phyloP scores from a whole-genome alignment of 2,797 vertebrate genomes.

The Danio tinwini region DNA sequence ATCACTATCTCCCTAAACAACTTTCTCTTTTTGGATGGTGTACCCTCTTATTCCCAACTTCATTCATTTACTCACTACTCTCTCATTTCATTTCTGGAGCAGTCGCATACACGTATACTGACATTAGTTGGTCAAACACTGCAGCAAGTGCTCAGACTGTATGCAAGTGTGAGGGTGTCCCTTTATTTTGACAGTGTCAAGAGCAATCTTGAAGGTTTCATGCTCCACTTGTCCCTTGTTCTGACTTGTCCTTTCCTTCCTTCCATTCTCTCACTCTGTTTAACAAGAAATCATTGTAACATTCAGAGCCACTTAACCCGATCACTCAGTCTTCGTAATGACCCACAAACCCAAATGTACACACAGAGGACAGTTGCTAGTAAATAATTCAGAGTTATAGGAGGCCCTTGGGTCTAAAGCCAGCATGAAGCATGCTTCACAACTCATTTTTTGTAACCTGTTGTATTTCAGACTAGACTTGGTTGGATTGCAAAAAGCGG shows the following conservation, averaged over 20 bases:
- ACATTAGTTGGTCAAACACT: constrained; percentile 39
- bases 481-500: background rate
- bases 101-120: background rate
- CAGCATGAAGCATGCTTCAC: background rate
- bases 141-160: background rate
- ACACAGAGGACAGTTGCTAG: background rate
- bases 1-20: background rate
- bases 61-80: background rate
- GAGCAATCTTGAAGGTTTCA: constrained; percentile 13
- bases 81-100: constrained; percentile 24
- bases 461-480: background rate
- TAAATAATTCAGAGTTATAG: constrained; percentile 31
- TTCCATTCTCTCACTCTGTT: background rate
- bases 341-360: constrained; percentile 21
- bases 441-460: background rate
- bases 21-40: background rate
- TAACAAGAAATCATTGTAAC: background rate
- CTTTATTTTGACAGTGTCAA: constrained; percentile 16
- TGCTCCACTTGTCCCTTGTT: background rate
- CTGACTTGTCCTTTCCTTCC: background rate
- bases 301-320: constrained; percentile 10
- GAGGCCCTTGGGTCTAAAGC: constrained; percentile 8
- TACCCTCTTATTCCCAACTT: constrained; percentile 3
- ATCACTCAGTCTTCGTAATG: constrained; percentile 14
- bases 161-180: background rate